A percentile compares a stretch with the other conserved stretches of the same genome.
phyloP scores from a whole-genome alignment of 2,888 invertebrate genomes.

The Lithophane semibrunnea region DNA sequence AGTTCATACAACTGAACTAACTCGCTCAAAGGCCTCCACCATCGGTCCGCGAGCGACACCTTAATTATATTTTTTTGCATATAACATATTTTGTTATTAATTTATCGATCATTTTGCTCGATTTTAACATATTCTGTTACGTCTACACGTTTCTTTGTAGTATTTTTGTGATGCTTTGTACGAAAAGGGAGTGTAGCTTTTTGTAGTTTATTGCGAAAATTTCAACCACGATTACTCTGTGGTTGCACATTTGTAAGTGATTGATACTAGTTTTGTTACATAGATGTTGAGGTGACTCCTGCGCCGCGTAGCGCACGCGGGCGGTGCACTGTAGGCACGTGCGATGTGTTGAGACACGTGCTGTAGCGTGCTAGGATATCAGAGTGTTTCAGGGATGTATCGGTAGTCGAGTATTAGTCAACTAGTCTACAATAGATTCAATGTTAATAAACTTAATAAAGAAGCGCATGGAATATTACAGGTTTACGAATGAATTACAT shows the following conservation, averaged over 20 bases:
- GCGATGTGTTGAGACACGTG: neutral
- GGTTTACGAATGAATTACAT: constrained; percentile 65
- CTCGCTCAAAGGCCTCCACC: constrained; percentile 59
- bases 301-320: constrained; percentile 28
- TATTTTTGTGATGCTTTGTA: constrained; percentile 86
- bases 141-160: constrained; percentile 83
- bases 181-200: constrained; percentile 75
- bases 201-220: constrained; percentile 74
- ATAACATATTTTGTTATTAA: constrained; percentile 88
- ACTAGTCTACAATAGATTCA: constrained; percentile 51
- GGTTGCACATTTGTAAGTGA: constrained; percentile 66
- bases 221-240: constrained; percentile 65
- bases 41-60: constrained; percentile 70
- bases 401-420: constrained; percentile 61
- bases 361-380: neutral
- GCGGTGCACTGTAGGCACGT: constrained; percentile 1
- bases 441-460: constrained; percentile 39
- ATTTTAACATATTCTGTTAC: constrained; percentile 83
- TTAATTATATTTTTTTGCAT: constrained; percentile 83
- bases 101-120: constrained; percentile 85
- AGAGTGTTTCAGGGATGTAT: constrained; percentile 59
- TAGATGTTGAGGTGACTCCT: constrained; percentile 51
- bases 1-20: constrained; percentile 68
- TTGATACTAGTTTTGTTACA: constrained; percentile 65
- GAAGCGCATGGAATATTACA: constrained; percentile 63